Evolutionary conservation across 2,113 vertebrate species (phyloP).

Genomic region (Parus major): DNA sequence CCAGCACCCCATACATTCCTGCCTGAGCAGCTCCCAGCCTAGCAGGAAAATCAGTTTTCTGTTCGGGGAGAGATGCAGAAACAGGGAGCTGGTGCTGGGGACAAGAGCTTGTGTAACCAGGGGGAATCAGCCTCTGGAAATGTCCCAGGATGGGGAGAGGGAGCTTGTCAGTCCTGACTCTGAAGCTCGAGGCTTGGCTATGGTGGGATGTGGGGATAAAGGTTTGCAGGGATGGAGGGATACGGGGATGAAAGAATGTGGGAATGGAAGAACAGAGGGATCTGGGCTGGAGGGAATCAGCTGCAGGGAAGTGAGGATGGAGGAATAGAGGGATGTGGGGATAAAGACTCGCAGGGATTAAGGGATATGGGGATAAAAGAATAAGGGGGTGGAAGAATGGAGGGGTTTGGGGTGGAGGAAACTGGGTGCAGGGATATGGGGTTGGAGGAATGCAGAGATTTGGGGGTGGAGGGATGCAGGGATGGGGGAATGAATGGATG

Average conservation of each 20-base stretch:
- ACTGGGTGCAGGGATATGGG: too few species aligned
- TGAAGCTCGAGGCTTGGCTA: fast-evolving
- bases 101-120: not conserved
- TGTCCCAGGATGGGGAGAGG: not conserved
- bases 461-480: too few species aligned
- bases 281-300: not conserved
- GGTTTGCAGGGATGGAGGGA: not conserved
- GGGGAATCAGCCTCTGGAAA: not conserved
- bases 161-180: not conserved
- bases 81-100: not conserved
- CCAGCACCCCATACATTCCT: not conserved
- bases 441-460: not conserved
- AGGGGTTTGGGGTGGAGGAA: not conserved
- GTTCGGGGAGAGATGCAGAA: fast-evolving
- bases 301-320: not conserved
- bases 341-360: not conserved
- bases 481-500: not conserved
- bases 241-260: fast-evolving
- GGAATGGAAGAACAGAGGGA: not conserved
- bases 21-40: not conserved
- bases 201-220: not conserved
- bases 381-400: not conserved
- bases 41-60: not conserved
- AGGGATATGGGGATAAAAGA: not conserved
- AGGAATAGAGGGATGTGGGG: not conserved